phyloP scores from a whole-genome alignment of 2,797 vertebrate species.

The Pipistrellus pygmaeus region DNA sequence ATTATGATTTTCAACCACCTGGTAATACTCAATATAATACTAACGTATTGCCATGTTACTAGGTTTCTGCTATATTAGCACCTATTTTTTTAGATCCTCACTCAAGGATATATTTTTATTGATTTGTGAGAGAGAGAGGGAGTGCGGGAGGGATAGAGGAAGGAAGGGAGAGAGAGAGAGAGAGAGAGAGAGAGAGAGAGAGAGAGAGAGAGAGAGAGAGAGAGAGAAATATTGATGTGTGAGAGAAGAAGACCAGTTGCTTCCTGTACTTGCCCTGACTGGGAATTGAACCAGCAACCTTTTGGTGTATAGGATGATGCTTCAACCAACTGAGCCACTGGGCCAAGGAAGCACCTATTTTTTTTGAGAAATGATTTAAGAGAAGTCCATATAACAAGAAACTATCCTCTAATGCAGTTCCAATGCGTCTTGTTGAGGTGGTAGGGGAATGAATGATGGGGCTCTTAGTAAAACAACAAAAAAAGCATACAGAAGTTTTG shows the following conservation, averaged over 20 bases:
- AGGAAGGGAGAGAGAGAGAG: background rate
- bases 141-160: background rate
- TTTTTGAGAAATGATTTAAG: slow-evolving; percentile 1
- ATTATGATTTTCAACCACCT: background rate
- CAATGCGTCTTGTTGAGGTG: accelerated
- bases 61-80: background rate
- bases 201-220: too few relatives aligned
- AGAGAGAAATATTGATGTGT: background rate
- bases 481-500: background rate
- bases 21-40: background rate
- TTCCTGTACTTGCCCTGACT: background rate
- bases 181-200: background rate
- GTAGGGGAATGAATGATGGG: background rate
- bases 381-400: background rate
- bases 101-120: background rate
- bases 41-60: background rate
- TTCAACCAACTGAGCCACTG: background rate
- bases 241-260: background rate
- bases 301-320: background rate
- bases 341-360: background rate
- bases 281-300: background rate
- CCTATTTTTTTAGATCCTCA: background rate
- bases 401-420: background rate
- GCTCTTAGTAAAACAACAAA: background rate
- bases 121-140: background rate